These are phyloP conservation scores for Theocolax elegans DNA, from an alignment of 1,140 invertebrate species.

Conservation along the genomic window DNA sequence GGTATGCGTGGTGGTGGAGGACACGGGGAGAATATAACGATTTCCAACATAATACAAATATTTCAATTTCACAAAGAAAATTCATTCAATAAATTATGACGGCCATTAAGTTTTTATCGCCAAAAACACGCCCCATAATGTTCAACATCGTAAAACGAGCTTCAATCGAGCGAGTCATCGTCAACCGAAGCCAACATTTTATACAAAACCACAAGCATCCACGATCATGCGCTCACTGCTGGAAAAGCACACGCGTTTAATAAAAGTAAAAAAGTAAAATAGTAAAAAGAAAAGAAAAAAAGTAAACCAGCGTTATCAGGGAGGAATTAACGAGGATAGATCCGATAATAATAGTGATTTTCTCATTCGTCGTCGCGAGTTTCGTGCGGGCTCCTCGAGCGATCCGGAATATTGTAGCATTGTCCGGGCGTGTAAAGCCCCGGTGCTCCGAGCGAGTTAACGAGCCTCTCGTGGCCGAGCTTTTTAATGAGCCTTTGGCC, in stretches of 20 bases:
- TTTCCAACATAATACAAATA: constrained; percentile 12
- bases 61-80: constrained; percentile 35
- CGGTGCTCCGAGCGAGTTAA: constrained; percentile 14
- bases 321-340: constrained; percentile 4
- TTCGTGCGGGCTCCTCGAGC: neutral
- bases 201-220: neutral
- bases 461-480: constrained; percentile 12
- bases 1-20: no score
- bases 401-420: constrained; percentile 1
- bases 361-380: neutral
- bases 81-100: constrained; percentile 19
- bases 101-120: constrained; percentile 29
- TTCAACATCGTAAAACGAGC: constrained; percentile 14
- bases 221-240: no score
- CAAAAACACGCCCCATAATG: constrained; percentile 26
- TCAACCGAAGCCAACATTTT: neutral
- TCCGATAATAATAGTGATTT: constrained; percentile 10
- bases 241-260: constrained; percentile 8
- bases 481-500: constrained; percentile 34
- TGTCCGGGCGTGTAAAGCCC: neutral
- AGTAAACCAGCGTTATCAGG: neutral
- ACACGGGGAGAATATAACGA: neutral
- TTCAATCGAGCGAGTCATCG: constrained; percentile 7
- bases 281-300: no score
- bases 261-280: neutral